Evolutionary conservation across 30 jellyfish, hydroid and myxozoan genomes (phyloP).

Genomic region (Sanderia malayensis): DNA sequence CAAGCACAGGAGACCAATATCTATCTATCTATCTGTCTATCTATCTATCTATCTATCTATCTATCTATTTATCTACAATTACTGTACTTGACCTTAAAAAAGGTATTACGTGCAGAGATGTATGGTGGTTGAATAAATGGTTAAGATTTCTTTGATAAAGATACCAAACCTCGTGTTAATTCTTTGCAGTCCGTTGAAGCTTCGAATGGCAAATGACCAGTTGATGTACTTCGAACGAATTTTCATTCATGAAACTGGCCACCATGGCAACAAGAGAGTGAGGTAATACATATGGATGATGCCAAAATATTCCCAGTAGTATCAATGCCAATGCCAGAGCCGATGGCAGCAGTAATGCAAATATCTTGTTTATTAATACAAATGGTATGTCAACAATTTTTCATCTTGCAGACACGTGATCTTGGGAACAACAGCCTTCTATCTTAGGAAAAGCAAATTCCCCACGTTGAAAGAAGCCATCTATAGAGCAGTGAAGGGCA

Average conservation of each 20-base stretch:
- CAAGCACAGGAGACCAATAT: background rate
- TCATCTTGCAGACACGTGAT: constrained; percentile 32
- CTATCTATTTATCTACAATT: too few species aligned
- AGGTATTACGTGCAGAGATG: too few species aligned
- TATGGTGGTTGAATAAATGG: too few species aligned
- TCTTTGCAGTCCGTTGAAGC: constrained; percentile 36
- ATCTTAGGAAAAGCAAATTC: constrained; percentile 28
- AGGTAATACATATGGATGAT: constrained; percentile 23
- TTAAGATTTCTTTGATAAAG: background rate
- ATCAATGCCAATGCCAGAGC: background rate
- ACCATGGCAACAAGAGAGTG: constrained; percentile 46
- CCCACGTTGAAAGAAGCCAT: constrained; percentile 54
- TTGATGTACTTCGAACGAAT: constrained; percentile 51
- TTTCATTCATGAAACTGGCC: constrained; percentile 52
- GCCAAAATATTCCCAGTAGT: background rate
- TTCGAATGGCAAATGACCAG: constrained; percentile 44
- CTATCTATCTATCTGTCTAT: too few species aligned
- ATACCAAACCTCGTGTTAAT: too few species aligned
- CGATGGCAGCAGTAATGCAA: background rate
- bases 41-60: too few species aligned
- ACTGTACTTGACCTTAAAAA: background rate
- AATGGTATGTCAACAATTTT: background rate
- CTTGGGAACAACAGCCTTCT: constrained; percentile 54
- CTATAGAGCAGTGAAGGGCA: constrained; percentile 42
- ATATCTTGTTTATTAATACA: background rate